Evolutionary conservation across 1,140 invertebrate genomes (phyloP).

Genomic region (Idris sp.): DNA sequence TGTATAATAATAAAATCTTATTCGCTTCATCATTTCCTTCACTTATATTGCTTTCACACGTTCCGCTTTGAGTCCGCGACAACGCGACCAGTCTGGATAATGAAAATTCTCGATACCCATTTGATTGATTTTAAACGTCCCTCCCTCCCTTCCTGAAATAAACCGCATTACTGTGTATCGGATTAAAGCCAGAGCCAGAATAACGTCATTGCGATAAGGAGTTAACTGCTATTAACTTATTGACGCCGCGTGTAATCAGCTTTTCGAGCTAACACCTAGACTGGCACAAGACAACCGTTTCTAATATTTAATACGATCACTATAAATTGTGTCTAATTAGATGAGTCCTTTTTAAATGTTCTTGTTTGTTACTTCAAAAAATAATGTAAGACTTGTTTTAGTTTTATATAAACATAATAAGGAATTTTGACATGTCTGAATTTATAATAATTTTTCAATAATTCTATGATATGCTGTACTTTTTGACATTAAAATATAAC

Average conservation of each 20-base stretch:
- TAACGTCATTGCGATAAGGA: slow-evolving; percentile 26
- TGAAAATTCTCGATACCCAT: slow-evolving; percentile 52
- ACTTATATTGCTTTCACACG: slow-evolving; percentile 57
- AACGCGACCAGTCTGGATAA: slow-evolving; percentile 37
- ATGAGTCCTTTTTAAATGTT: slow-evolving; percentile 1
- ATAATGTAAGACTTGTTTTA: too few species aligned
- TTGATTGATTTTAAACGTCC: slow-evolving; percentile 61
- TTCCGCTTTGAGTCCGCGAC: slow-evolving; percentile 47
- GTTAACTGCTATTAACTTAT: slow-evolving; percentile 41
- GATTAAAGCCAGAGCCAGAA: slow-evolving; percentile 45
- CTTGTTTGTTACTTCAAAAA: too few species aligned
- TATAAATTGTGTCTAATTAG: too few species aligned
- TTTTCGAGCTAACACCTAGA: slow-evolving; percentile 17
- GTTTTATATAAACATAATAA: too few species aligned
- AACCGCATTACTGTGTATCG: slow-evolving; percentile 44
- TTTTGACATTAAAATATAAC: too few species aligned
- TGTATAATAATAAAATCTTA: slow-evolving; percentile 41
- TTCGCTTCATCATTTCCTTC: slow-evolving; percentile 43
- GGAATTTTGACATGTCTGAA: too few species aligned
- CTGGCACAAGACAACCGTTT: slow-evolving; percentile 9
- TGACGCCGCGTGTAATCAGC: slow-evolving; percentile 26
- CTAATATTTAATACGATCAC: slow-evolving; percentile 16
- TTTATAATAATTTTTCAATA: too few species aligned
- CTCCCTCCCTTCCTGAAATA: too few species aligned
- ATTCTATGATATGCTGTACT: too few species aligned